Conservation (phyloP, 2,113 vertebrate genomes). For the Marcusenius ussheri region DNA sequence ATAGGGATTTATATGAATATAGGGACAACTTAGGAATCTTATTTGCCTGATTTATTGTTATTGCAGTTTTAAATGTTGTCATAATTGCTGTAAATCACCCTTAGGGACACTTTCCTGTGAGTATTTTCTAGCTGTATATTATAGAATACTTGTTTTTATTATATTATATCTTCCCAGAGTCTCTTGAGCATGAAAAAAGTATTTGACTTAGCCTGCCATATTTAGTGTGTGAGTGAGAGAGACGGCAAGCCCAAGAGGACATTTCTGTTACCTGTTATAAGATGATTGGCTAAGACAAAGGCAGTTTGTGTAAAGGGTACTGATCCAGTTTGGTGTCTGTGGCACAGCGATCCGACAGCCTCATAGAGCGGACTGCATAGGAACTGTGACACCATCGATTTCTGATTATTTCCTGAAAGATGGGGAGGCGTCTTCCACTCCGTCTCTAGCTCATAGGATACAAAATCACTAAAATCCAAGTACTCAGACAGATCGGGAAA, state of each 20-base stretch:
- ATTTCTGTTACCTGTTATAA: background rate
- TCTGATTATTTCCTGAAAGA: background rate
- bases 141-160: background rate
- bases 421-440: background rate
- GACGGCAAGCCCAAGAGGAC: background rate
- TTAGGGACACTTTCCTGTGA: background rate
- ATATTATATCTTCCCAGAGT: background rate
- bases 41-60: background rate
- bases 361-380: background rate
- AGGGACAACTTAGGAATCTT: background rate
- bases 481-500: background rate
- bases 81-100: background rate
- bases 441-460: background rate
- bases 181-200: background rate
- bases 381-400: background rate
- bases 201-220: background rate
- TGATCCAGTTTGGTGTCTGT: background rate
- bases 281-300: background rate
- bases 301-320: background rate
- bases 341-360: background rate
- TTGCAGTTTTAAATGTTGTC: background rate
- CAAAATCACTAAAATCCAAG: background rate
- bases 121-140: conserved; percentile 1
- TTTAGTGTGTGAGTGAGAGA: background rate
- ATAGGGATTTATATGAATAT: background rate